phyloP scores from a whole-genome alignment of 2,888 invertebrate species.

The Leptopilina myrica region DNA sequence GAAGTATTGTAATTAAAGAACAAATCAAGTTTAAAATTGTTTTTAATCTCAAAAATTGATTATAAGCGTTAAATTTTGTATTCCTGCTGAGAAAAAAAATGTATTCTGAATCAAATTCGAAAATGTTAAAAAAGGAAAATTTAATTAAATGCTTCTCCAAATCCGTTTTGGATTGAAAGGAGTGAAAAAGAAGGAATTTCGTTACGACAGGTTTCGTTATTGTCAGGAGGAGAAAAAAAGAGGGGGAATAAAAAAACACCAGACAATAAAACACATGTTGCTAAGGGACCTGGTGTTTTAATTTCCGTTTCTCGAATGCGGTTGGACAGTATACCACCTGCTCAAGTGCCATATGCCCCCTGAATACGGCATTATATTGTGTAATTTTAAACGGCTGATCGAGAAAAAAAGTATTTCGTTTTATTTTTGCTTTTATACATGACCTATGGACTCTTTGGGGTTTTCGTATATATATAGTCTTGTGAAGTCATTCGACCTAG shows the following conservation, averaged over 20 bases:
- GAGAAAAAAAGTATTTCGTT: conserved; percentile 39
- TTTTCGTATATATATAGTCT: conserved; percentile 10
- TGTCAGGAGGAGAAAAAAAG: background rate
- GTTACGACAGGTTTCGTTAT: background rate
- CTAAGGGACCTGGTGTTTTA: conserved; percentile 41
- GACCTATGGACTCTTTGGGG: conserved; percentile 11
- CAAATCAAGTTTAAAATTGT: no score
- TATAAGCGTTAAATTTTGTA: no score
- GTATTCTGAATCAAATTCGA: no score
- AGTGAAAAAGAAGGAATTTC: background rate
- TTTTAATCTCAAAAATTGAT: no score
- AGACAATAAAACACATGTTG: conserved; percentile 50
- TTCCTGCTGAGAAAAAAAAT: no score
- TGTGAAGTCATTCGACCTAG: conserved; percentile 46
- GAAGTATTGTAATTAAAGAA: no score
- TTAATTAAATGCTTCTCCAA: background rate
- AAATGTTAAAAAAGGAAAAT: no score
- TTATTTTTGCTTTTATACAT: conserved; percentile 37
- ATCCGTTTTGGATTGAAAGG: background rate
- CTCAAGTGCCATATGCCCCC: conserved; percentile 58
- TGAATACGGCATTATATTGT: conserved; percentile 14
- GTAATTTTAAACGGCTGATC: conserved; percentile 38
- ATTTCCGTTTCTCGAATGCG: conserved; percentile 52
- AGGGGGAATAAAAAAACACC: background rate
- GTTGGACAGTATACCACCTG: conserved; percentile 60